Evolutionary conservation across 2,888 invertebrate species (phyloP).

Genomic region (Eulithis prunata): DNA sequence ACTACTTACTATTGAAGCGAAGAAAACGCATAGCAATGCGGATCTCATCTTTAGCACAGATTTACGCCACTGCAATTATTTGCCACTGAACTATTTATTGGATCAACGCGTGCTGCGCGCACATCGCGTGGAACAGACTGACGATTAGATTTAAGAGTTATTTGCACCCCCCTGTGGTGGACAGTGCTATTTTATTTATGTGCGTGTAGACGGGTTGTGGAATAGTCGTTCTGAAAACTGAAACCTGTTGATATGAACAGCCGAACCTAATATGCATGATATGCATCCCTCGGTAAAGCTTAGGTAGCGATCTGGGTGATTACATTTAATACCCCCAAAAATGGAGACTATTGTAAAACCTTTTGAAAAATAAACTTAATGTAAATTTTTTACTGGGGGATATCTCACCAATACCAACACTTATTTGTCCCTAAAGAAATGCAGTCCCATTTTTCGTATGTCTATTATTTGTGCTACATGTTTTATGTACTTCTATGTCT

Average conservation of each 20-base stretch:
- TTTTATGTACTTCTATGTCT: background rate
- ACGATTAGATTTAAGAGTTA: background rate
- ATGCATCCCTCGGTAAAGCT: no score
- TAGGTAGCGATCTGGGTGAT: no score
- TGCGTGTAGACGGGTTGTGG: background rate
- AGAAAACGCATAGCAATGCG: constrained; percentile 70
- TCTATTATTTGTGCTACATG: background rate
- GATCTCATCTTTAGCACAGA: constrained; percentile 72
- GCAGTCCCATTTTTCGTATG: background rate
- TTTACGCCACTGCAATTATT: constrained; percentile 57
- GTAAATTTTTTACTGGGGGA: no score
- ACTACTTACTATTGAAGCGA: constrained; percentile 70
- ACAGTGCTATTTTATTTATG: background rate
- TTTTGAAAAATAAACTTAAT: no score
- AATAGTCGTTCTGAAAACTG: background rate
- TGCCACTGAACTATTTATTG: constrained; percentile 38
- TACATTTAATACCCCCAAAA: no score
- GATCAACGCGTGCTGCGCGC: constrained; percentile 58
- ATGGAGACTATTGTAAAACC: no score
- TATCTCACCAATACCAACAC: no score
- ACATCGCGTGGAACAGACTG: constrained; percentile 51
- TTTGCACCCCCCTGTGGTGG: constrained; percentile 20
- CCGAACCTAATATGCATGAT: no score
- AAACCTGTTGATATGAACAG: background rate
- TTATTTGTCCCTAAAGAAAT: no score